These are phyloP conservation scores for Mormyrus proboscirostris DNA, from an alignment of 2,797 vertebrate genomes.

Conservation along the genomic window DNA sequence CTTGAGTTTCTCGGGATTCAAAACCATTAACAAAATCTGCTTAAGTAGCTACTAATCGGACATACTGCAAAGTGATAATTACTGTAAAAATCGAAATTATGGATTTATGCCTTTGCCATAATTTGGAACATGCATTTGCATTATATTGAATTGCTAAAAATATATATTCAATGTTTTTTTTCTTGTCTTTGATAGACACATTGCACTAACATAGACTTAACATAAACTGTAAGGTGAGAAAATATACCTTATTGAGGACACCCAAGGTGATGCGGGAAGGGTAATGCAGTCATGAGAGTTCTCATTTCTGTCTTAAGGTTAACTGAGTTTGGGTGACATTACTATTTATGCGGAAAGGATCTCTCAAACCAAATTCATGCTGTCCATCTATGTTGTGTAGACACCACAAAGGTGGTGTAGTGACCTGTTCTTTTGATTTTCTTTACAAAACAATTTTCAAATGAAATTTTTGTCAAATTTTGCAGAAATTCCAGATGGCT, in stretches of 20 bases:
- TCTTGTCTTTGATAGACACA: background rate
- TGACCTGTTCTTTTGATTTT: background rate
- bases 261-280: background rate
- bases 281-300: background rate
- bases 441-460: background rate
- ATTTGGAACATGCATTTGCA: background rate
- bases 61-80: slow-evolving; percentile 1
- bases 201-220: background rate
- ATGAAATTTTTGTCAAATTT: background rate
- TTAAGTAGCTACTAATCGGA: background rate
- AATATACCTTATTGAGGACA: background rate
- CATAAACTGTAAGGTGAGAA: background rate
- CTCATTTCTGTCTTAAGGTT: background rate
- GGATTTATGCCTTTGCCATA: background rate
- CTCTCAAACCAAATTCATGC: background rate
- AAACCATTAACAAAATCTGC: background rate
- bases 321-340: background rate
- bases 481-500: slow-evolving; percentile 30
- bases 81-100: slow-evolving; percentile 7
- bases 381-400: background rate
- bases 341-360: background rate
- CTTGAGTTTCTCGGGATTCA: background rate
- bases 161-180: background rate
- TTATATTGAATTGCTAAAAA: slow-evolving; percentile 6
- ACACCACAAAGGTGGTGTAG: too few relatives aligned